Evolutionary conservation across 2,113 vertebrate species (phyloP).

Genomic region (Tachycineta bicolor): DNA sequence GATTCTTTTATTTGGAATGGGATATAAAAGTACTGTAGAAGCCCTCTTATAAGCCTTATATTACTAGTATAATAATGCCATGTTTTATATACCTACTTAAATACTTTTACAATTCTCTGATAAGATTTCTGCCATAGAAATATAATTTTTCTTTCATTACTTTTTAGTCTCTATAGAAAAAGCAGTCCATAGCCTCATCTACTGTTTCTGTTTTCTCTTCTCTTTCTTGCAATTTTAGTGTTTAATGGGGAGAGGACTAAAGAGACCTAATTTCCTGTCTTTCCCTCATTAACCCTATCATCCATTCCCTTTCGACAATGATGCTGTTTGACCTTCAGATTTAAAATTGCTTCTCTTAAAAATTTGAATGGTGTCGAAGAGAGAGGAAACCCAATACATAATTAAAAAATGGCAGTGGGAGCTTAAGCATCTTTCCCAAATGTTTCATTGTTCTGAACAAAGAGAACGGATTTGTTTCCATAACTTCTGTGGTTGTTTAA

Average conservation of each 20-base stretch:
- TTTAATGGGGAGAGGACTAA: neutral
- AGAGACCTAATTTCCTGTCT: neutral
- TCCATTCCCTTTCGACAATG: neutral
- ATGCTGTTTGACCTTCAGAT: neutral
- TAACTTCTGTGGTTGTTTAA: neutral
- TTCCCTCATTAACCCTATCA: neutral
- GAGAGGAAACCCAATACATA: neutral
- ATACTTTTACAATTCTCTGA: slow-evolving; percentile 63
- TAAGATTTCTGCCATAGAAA: slow-evolving; percentile 56
- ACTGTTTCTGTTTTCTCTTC: neutral
- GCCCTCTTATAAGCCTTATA: slow-evolving; percentile 24
- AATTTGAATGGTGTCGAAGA: neutral
- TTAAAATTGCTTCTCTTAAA: neutral
- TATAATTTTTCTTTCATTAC: neutral
- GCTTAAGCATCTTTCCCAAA: neutral
- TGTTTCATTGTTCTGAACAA: neutral
- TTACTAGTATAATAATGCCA: slow-evolving; percentile 56
- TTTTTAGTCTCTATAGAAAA: neutral
- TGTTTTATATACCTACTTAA: slow-evolving; percentile 65
- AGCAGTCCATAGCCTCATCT: neutral
- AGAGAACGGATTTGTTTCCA: neutral
- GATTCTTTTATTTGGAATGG: slow-evolving; percentile 17
- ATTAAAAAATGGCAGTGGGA: neutral
- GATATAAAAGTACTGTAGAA: slow-evolving; percentile 20
- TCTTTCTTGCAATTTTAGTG: neutral